Evolutionary conservation across 1,140 invertebrate genomes (phyloP), one percentile per base, ranked within the genome.

Genomic region (Diprion similis): DNA sequence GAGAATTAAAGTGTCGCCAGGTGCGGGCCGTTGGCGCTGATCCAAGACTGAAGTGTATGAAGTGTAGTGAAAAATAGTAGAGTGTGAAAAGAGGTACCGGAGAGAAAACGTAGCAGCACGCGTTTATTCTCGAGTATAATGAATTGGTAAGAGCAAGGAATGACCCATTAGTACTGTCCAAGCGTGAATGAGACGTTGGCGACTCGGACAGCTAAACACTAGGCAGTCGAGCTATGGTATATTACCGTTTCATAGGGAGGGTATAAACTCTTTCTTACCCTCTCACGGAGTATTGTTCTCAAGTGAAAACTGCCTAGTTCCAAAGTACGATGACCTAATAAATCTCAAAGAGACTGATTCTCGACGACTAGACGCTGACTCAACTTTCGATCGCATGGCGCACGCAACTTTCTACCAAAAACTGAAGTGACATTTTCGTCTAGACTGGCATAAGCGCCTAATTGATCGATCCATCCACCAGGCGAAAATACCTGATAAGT

Each of bases 101-200:
- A 17, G 51, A 59, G 51, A 17, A 37, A 37, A 37, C 24, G 24
- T 37, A 37, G 2, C 24, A 6, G 24, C 8, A 59, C 51, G 51
- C 51, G 51, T 59, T 59, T 37, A 13, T 59, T 15, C 51, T 59
- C 51, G 51, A 17, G 24, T 37, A 59, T 59, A 59, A 59, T 59
- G 51, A 59, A 59, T 59, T 9, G 51, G 51, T 59, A 59, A 59
- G 51, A 59, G 51, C n/a, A 17, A 59, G n/a, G 51, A 59, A 59
- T 59, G 51, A 59, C 51, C 51, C 51, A 59, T 59, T 59, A 59
- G 51, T 59, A 59, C 51, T 17, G 51, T 59, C 51, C 8, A 9
- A 59, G 6, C 51, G 51, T 15, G 51, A 59, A 59, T 59, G n/a
- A 59, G 51, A 59, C 51, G 51, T 17, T 17, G 24, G 11, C 11